These are phyloP conservation scores for Idaea biselata DNA, from an alignment of 2,888 invertebrate genomes.

Conservation along the genomic window DNA sequence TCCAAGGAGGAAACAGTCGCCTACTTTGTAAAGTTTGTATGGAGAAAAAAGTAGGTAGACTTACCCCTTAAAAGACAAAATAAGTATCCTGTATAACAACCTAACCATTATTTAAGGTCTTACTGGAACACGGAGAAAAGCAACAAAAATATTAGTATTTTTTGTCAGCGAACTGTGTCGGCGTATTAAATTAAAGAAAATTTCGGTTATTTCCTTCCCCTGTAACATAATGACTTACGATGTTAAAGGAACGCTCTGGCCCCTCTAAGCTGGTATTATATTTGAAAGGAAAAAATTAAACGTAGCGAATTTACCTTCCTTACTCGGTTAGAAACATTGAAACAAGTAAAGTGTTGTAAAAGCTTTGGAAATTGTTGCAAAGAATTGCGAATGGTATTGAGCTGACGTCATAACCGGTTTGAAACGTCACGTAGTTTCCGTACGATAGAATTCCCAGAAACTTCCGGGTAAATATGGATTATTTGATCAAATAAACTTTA, in stretches of 20 bases:
- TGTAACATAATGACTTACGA: slow-evolving; percentile 44
- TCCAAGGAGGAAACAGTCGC: no score
- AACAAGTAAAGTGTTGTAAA: background rate
- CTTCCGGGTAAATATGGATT: background rate
- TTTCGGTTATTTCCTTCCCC: slow-evolving; percentile 35
- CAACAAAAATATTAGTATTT: slow-evolving; percentile 50
- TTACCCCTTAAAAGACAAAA: background rate
- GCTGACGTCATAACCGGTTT: background rate
- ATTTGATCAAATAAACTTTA: background rate
- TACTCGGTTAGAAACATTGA: background rate
- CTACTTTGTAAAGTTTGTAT: no score
- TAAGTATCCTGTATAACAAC: background rate
- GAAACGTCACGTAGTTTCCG: background rate
- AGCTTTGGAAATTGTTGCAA: background rate
- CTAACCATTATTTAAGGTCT: background rate
- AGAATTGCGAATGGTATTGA: background rate
- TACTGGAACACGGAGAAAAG: slow-evolving; percentile 13
- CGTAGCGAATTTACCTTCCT: background rate
- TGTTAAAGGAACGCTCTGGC: slow-evolving; percentile 27
- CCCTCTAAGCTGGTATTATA: slow-evolving; percentile 23
- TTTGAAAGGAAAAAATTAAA: background rate
- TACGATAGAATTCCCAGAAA: background rate
- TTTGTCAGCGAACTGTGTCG: slow-evolving; percentile 45
- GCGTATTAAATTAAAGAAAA: slow-evolving; percentile 57
- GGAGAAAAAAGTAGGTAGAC: no score